Evolutionary conservation across 2,888 invertebrate genomes (phyloP).

Genomic region (Pogonocherus hispidulus): DNA sequence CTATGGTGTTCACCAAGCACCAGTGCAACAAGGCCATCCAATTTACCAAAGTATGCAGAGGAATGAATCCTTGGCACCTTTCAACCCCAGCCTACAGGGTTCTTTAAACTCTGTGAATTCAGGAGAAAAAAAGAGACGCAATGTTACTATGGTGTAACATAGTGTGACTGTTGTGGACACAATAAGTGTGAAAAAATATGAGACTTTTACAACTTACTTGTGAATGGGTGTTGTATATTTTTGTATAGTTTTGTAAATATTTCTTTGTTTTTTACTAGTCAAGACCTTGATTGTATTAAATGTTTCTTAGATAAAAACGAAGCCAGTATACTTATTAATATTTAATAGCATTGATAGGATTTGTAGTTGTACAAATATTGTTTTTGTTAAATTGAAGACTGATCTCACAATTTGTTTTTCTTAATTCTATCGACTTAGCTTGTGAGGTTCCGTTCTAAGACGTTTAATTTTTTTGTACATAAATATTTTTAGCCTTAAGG

Average conservation of each 20-base stretch:
- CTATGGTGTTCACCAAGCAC: conserved; percentile 67
- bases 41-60: conserved; percentile 68
- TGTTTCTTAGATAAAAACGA: conserved; percentile 29
- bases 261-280: conserved; percentile 45
- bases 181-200: conserved; percentile 56
- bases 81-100: conserved; percentile 72
- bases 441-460: conserved; percentile 28
- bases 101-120: conserved; percentile 73
- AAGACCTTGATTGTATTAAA: conserved; percentile 30
- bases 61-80: conserved; percentile 65
- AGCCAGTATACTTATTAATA: conserved; percentile 53
- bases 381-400: conserved; percentile 50
- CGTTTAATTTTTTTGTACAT: conserved; percentile 24
- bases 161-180: conserved; percentile 60
- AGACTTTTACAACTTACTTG: conserved; percentile 50
- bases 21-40: conserved; percentile 58
- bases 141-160: conserved; percentile 75
- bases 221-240: conserved; percentile 34
- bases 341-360: conserved; percentile 19
- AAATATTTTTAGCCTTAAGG: conserved; percentile 17
- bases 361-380: conserved; percentile 33
- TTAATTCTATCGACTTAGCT: conserved; percentile 29
- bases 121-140: conserved; percentile 72
- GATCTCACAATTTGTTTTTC: conserved; percentile 47
- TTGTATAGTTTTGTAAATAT: conserved; percentile 32